Evolutionary conservation across 2,797 vertebrate genomes (phyloP), one percentile per base, ranked within the genome.

Genomic region (Megalops cyprinoides): DNA sequence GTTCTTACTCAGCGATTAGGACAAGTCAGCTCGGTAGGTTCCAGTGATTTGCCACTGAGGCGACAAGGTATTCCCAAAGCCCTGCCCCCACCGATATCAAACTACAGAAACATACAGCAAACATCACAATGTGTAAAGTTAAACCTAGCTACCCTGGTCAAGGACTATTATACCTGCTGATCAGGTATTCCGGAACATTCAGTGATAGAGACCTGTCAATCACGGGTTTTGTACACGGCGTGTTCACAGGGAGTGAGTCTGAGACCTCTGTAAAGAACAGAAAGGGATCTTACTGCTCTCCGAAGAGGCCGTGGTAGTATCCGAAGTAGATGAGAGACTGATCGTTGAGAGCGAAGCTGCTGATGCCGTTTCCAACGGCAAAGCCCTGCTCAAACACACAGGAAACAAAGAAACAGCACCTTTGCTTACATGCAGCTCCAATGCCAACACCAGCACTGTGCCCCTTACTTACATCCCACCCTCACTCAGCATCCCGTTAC

Each of bases 241-340:
- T n/a, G n/a, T n/a, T n/a, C n/a, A n/a, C n/a, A n/a, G n/a, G n/a
- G n/a, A n/a, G n/a, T n/a, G n/a, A n/a, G n/a, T n/a, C n/a, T n/a
- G n/a, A n/a, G n/a, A n/a, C n/a, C n/a, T n/a, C n/a, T n/a, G n/a
- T n/a, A n/a, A n/a, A n/a, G n/a, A n/a, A n/a, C n/a, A n/a, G n/a
- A 5, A 34, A 23, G n/a, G 34, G 12, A 15, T 4, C 94, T 90
- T 87, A 95, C 94, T 91, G 86, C 83, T 94, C 92, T 90, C 94
- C 94, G 84, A 95, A 93, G 34, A 95, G 92, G 56, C 94, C 93
- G 1, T 95, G 94, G 76, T 94, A 95, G 85, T 95, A 94, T 56
- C 89, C 92, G 83, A 94, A 95, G 86, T 94, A 94, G 81, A 95
- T 87, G 80, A 95, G 79, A 15, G 87, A 84, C 75, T 95, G 92